phyloP scores from a whole-genome alignment of 1,140 invertebrate species.

The Magallana gigas region DNA sequence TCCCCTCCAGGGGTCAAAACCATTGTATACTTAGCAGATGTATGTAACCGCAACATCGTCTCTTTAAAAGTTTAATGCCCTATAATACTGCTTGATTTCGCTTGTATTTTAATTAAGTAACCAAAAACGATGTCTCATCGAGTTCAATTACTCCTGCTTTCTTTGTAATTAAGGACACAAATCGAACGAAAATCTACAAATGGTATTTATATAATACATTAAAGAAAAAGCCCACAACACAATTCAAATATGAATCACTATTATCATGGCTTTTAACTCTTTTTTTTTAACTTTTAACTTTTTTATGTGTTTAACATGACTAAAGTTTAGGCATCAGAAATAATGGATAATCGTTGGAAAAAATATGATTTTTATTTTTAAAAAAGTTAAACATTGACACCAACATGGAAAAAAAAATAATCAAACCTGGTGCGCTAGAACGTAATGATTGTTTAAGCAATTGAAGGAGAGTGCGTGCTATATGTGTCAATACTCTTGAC shows the following conservation, averaged over 20 bases:
- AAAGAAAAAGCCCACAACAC: neutral
- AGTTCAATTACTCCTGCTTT: neutral
- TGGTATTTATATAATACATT: constrained; percentile 3
- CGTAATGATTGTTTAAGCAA: too few relatives aligned
- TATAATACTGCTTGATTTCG: constrained; percentile 6
- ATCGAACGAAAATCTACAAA: neutral
- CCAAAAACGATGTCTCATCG: neutral
- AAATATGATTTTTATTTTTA: too few relatives aligned
- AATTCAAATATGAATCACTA: neutral
- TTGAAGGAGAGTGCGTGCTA: too few relatives aligned
- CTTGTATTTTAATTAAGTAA: neutral
- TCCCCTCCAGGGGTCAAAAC: neutral
- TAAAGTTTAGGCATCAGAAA: too few relatives aligned
- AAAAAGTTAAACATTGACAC: too few relatives aligned
- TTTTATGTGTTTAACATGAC: too few relatives aligned
- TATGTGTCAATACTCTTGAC: too few relatives aligned
- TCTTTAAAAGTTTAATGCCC: neutral
- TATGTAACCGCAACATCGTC: neutral
- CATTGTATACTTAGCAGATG: neutral
- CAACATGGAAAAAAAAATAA: too few relatives aligned
- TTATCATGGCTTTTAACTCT: too few relatives aligned
- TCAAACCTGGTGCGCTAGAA: too few relatives aligned
- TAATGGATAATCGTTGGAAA: too few relatives aligned
- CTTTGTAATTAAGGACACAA: constrained; percentile 12
- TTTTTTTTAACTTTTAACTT: too few relatives aligned